Percentiles rank a stretch among this genome's conserved stretches.
phyloP scores from a whole-genome alignment of 2,797 vertebrate genomes.

The Lagorchestes hirsutus region DNA sequence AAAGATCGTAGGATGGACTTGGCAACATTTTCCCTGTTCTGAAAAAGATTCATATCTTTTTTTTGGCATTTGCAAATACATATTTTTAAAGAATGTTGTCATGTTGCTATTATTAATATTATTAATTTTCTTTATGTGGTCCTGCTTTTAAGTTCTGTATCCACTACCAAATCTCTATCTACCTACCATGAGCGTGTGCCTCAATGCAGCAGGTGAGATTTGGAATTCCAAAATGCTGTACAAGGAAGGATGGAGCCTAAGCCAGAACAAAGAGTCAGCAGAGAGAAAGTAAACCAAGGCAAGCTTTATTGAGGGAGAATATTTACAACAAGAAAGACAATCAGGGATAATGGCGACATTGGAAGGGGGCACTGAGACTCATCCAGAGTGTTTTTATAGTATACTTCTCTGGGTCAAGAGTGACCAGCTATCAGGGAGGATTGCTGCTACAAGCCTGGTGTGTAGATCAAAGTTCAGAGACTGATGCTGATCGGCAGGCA shows the following conservation, averaged over 20 bases:
- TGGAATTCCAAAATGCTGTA: not conserved
- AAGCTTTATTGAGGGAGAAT: not conserved
- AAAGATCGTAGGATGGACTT: not conserved
- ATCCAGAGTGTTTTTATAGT: not conserved
- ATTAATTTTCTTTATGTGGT: not conserved
- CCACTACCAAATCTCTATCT: not conserved
- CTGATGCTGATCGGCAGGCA: not conserved
- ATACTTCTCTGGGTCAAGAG: not conserved
- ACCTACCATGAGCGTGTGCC: not conserved
- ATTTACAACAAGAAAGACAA: not conserved
- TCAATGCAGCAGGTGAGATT: not conserved
- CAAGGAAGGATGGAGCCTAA: not conserved
- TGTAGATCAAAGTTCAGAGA: not conserved
- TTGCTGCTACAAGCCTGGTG: not conserved
- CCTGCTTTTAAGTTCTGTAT: not conserved
- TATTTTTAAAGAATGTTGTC: not conserved
- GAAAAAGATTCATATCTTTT: not conserved
- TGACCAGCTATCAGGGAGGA: not conserved
- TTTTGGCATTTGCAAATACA: not conserved
- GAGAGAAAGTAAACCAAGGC: not conserved
- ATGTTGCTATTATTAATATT: not conserved
- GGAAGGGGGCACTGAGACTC: not conserved
- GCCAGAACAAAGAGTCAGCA: not conserved
- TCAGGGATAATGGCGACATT: not conserved
- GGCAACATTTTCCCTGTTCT: not conserved